These are phyloP conservation scores for Australoheros scitulus DNA, from an alignment of 2,113 vertebrate species.

Conservation along the genomic window DNA sequence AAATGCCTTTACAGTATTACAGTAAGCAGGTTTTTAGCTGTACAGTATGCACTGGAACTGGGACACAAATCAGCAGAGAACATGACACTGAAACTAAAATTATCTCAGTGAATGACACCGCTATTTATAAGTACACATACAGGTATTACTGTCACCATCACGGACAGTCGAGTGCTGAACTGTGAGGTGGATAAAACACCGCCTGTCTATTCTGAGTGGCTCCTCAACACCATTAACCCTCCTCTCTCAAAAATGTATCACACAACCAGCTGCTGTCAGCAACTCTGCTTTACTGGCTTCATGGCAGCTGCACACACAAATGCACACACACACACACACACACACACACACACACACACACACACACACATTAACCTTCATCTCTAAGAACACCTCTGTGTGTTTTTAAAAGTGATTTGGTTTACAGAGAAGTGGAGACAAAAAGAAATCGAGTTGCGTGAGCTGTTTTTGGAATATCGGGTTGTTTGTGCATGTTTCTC, in stretches of 20 bases:
- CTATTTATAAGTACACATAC: background rate
- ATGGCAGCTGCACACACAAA: background rate
- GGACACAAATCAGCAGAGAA: background rate
- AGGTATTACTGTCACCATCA: background rate
- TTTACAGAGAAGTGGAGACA: no score
- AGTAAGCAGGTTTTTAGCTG: background rate
- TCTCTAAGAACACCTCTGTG: rapidly evolving
- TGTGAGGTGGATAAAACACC: background rate
- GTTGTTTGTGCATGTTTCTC: background rate
- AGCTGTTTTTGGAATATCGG: background rate
- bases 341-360: no score
- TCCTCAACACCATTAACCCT: background rate
- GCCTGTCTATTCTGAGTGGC: background rate
- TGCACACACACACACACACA: background rate
- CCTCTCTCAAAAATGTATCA: background rate
- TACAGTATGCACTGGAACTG: background rate
- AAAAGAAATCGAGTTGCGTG: background rate
- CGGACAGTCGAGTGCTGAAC: background rate
- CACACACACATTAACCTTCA: background rate
- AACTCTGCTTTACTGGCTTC: background rate
- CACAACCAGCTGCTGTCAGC: background rate
- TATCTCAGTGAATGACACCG: background rate
- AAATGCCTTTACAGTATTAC: background rate
- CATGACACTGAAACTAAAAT: background rate
- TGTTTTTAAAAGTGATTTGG: background rate